A percentile compares a stretch with the other conserved stretches of the same genome.
phyloP scores from a whole-genome alignment of 1,140 invertebrate genomes.

The Antheraea mylitta region DNA sequence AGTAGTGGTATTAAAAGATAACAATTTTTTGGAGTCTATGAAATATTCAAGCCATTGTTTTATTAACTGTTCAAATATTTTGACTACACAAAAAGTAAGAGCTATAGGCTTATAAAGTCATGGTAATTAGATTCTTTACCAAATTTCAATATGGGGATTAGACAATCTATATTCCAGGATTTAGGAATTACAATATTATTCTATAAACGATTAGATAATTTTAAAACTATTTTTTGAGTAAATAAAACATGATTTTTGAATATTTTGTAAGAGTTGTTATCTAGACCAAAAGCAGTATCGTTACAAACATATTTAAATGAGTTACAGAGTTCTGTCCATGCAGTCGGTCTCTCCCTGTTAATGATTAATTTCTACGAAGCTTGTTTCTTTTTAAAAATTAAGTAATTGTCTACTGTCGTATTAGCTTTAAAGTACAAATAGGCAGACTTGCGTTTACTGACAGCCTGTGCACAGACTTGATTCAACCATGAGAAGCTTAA shows the following conservation, averaged over 20 bases:
- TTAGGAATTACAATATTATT: not conserved
- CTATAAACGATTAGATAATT: not conserved
- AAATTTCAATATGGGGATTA: not conserved
- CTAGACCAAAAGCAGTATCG: not conserved
- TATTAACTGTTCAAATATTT: constrained; percentile 30
- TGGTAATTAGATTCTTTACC: constrained; percentile 5
- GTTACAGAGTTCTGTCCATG: not conserved
- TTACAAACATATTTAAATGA: too few relatives aligned
- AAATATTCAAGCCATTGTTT: constrained; percentile 28
- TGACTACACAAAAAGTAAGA: constrained; percentile 25
- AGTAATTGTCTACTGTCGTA: not conserved
- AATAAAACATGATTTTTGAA: not conserved
- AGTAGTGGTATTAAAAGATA: constrained; percentile 27
- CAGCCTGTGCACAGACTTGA: not conserved
- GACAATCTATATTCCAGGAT: constrained; percentile 8
- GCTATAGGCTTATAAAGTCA: constrained; percentile 24
- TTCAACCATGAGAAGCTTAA: not conserved
- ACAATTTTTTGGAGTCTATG: constrained; percentile 22
- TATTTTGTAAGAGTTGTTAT: not conserved
- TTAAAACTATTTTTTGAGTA: not conserved
- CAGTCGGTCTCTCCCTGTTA: not conserved
- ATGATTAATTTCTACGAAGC: not conserved
- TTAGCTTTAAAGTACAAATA: constrained; percentile 5
- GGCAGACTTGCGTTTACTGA: not conserved
- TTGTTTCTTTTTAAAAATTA: constrained; percentile 6